A percentile compares a stretch with the other conserved stretches of the same genome.
These are phyloP conservation scores for Leucoraja erinaceus DNA, from an alignment of 2,113 vertebrate genomes.

Conservation along the genomic window DNA sequence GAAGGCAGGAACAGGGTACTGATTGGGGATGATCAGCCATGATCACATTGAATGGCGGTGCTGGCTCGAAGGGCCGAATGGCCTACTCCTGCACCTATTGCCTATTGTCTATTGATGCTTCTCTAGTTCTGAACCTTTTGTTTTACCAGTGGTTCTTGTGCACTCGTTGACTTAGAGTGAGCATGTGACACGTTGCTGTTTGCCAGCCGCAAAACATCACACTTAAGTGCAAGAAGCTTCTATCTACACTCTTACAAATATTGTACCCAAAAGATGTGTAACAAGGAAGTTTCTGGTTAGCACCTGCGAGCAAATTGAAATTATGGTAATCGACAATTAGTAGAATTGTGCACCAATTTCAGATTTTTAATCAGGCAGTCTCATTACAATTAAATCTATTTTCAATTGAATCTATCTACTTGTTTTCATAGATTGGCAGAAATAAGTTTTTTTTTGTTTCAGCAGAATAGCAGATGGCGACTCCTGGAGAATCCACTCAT, in stretches of 20 bases:
- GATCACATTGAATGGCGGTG: too few relatives aligned
- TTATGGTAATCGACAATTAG: background rate
- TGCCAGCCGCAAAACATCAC: too few relatives aligned
- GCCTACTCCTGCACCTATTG: too few relatives aligned
- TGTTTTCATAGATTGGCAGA: background rate
- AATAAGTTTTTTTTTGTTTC: background rate
- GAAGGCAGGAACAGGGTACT: too few relatives aligned
- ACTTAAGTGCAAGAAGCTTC: too few relatives aligned
- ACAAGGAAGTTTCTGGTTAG: background rate
- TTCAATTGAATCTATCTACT: background rate
- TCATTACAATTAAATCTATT: background rate
- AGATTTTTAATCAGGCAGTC: background rate
- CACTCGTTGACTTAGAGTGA: background rate
- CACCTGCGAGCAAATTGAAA: background rate
- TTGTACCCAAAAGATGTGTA: too few relatives aligned
- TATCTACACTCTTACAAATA: too few relatives aligned
- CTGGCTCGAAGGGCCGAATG: too few relatives aligned
- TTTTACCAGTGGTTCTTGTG: background rate
- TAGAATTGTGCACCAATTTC: background rate
- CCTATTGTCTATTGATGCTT: too few relatives aligned
- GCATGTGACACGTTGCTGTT: too few relatives aligned
- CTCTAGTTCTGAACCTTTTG: background rate
- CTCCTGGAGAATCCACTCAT: background rate
- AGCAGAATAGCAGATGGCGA: background rate
- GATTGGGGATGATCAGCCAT: too few relatives aligned